Conservation (phyloP, 2,888 invertebrate genomes). For the Beris morrisii region DNA sequence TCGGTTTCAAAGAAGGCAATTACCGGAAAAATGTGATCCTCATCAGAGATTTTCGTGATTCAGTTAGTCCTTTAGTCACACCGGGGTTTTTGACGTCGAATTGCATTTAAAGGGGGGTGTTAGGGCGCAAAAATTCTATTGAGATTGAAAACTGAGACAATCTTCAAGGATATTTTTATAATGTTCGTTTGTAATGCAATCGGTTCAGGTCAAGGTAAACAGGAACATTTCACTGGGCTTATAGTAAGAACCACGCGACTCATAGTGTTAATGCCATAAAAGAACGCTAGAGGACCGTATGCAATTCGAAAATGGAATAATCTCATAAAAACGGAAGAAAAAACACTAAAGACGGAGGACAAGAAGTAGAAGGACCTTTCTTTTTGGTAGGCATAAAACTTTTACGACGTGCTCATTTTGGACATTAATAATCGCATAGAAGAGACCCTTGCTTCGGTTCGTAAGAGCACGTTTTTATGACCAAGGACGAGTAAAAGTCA, state of each 20-base stretch:
- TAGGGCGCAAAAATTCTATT: too few species aligned
- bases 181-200: too few species aligned
- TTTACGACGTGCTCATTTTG: conserved; percentile 21
- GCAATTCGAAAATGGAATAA: conserved; percentile 12
- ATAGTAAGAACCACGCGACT: conserved; percentile 16
- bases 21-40: conserved; percentile 5
- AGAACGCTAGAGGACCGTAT: background rate
- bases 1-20: conserved; percentile 8
- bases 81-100: too few species aligned
- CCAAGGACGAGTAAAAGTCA: conserved; percentile 28
- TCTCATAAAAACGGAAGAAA: conserved; percentile 25
- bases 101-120: too few species aligned
- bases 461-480: conserved; percentile 4
- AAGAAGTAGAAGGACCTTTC: conserved; percentile 20
- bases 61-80: background rate
- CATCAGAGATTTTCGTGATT: conserved; percentile 6
- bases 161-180: too few species aligned
- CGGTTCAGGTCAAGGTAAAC: too few species aligned
- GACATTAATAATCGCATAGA: conserved; percentile 27
- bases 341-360: conserved; percentile 13
- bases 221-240: too few species aligned
- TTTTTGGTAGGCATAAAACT: conserved; percentile 3
- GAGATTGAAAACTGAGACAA: too few species aligned
- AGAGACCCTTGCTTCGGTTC: background rate
- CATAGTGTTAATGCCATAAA: background rate